phyloP scores from a whole-genome alignment of 2,888 invertebrate species.

The Clusia tigrina region DNA sequence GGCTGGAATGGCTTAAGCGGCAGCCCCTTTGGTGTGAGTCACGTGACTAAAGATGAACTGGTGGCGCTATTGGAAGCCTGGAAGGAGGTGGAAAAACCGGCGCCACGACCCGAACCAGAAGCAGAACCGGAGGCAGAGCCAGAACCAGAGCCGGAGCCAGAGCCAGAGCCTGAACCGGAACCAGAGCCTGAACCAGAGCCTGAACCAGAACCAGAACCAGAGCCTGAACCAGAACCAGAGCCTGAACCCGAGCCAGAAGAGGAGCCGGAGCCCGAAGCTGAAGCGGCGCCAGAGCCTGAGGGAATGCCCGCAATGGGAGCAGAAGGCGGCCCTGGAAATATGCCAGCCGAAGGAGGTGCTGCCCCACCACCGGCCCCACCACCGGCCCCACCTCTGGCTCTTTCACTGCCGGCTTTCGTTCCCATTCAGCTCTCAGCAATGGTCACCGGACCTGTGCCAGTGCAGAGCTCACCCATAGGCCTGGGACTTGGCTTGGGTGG shows the following conservation, averaged over 20 bases:
- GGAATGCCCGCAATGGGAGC: slow-evolving; percentile 22
- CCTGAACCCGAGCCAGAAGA: slow-evolving; percentile 59
- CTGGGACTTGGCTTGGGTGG: slow-evolving; percentile 50
- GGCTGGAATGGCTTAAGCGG: slow-evolving; percentile 34
- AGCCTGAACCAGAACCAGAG: slow-evolving; percentile 63
- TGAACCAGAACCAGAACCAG: slow-evolving; percentile 59
- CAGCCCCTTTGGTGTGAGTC: slow-evolving; percentile 40
- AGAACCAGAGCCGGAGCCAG: slow-evolving; percentile 56
- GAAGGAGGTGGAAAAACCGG: slow-evolving; percentile 47
- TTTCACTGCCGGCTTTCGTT: slow-evolving; percentile 60
- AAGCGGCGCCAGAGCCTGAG: slow-evolving; percentile 32
- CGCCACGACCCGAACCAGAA: slow-evolving; percentile 58
- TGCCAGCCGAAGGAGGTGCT: too few species aligned
- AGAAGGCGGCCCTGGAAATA: slow-evolving; percentile 19
- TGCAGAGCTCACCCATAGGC: slow-evolving; percentile 52
- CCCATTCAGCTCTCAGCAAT: slow-evolving; percentile 62
- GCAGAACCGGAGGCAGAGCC: slow-evolving; percentile 43
- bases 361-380: slow-evolving; percentile 47
- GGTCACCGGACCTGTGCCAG: slow-evolving; percentile 63
- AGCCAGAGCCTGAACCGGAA: slow-evolving; percentile 61
- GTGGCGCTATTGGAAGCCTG: slow-evolving; percentile 52
- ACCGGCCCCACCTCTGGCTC: slow-evolving; percentile 56
- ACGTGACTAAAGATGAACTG: slow-evolving; percentile 55
- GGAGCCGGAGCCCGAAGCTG: slow-evolving; percentile 57
- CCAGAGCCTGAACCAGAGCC: slow-evolving; percentile 45